A percentile compares a stretch with the other conserved stretches of the same genome.
Evolutionary conservation across 1,140 invertebrate species (phyloP).

Genomic region (Andrena cerasifolii): DNA sequence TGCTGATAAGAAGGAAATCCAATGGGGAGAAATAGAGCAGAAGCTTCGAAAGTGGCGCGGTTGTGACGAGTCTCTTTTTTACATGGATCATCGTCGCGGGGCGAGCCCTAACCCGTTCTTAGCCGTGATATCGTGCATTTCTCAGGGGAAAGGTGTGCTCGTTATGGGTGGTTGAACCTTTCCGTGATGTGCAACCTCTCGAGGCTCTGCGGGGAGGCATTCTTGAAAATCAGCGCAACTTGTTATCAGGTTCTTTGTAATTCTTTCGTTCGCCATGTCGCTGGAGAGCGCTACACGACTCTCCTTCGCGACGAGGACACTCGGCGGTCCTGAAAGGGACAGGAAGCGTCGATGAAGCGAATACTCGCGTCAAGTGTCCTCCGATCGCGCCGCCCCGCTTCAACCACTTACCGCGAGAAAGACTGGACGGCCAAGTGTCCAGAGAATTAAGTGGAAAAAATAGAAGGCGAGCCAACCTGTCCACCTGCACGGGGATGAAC

Average conservation of each 20-base stretch:
- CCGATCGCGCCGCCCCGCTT: neutral
- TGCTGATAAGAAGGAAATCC: neutral
- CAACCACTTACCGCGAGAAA: slow-evolving; percentile 1
- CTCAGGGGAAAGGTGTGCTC: no score
- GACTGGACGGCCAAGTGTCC: slow-evolving; percentile 11
- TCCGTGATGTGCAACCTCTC: no score
- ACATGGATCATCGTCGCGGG: neutral
- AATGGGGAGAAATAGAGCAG: slow-evolving; percentile 1
- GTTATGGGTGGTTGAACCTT: neutral
- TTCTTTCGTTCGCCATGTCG: slow-evolving; percentile 9
- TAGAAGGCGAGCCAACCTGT: neutral
- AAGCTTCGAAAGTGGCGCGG: neutral
- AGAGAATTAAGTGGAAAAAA: slow-evolving; percentile 33
- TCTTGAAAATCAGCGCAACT: neutral
- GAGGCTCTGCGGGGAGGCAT: no score
- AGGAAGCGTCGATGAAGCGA: neutral
- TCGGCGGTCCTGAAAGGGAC: neutral
- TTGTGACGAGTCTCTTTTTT: neutral
- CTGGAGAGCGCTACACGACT: neutral
- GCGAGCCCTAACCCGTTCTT: neutral
- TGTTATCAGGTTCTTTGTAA: neutral
- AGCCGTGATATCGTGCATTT: neutral
- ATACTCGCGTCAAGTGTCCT: neutral
- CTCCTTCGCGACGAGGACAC: neutral
- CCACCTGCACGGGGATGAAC: slow-evolving; percentile 17